Conservation (phyloP, 92 coral and sea anemone genomes). For the Porites lobata region DNA sequence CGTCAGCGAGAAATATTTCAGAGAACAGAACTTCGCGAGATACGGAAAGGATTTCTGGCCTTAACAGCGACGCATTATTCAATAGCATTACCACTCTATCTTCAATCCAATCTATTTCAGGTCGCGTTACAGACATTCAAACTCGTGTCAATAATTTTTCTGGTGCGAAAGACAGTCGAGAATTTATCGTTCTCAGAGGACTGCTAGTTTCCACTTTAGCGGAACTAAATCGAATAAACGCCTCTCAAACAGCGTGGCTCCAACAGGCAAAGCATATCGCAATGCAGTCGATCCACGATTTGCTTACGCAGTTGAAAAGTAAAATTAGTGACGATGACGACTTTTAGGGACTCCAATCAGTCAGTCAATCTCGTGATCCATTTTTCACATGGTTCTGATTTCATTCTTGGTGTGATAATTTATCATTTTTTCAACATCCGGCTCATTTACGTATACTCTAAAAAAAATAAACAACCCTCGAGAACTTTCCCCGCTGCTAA, state of each 20-base stretch:
- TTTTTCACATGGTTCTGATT: slow-evolving; percentile 12
- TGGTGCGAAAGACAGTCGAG: slow-evolving; percentile 66
- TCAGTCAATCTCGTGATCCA: background rate
- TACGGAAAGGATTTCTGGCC: background rate
- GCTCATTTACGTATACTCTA: background rate
- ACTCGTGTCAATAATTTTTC: slow-evolving; percentile 65
- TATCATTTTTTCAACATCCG: slow-evolving; percentile 37
- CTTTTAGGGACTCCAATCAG: background rate
- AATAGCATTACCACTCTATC: slow-evolving; percentile 25
- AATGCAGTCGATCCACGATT: slow-evolving; percentile 66
- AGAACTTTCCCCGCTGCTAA: slow-evolving; percentile 24
- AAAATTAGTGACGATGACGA: slow-evolving; percentile 66
- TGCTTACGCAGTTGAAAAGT: slow-evolving; percentile 62
- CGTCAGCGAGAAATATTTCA: slow-evolving; percentile 33
- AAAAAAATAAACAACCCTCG: background rate
- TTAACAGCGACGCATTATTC: slow-evolving; percentile 27
- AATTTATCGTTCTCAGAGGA: slow-evolving; percentile 67
- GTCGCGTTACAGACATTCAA: slow-evolving; percentile 76
- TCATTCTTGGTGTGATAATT: background rate
- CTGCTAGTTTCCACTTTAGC: slow-evolving; percentile 72
- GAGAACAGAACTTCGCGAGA: background rate
- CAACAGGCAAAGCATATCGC: slow-evolving; percentile 80
- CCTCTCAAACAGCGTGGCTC: slow-evolving; percentile 74
- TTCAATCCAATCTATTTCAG: slow-evolving; percentile 67
- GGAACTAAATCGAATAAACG: slow-evolving; percentile 70